Evolutionary conservation across 1,140 invertebrate species (phyloP).

Genomic region (Lordiphosa mommai): DNA sequence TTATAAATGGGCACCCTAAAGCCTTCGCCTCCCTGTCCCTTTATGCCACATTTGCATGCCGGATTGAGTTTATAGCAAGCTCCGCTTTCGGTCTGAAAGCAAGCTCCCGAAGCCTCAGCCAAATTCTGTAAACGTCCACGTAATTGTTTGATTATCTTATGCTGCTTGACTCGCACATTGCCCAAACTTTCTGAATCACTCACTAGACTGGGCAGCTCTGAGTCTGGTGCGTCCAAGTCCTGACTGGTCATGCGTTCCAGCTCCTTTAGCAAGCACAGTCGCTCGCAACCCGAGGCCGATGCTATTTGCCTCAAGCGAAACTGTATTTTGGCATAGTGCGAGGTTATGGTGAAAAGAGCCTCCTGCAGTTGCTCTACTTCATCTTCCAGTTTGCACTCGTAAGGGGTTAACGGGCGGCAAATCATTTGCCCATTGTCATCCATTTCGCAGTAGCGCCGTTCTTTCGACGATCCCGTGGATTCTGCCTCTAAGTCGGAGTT

Average conservation of each 20-base stretch:
- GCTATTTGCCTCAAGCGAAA: constrained; percentile 59
- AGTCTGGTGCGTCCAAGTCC: no score
- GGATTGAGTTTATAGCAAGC: constrained; percentile 1
- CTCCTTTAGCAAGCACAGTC: constrained; percentile 21
- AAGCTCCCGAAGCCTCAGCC: background rate
- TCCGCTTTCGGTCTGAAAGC: constrained; percentile 15
- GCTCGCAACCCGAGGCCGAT: constrained; percentile 22
- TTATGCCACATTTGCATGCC: background rate
- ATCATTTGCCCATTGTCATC: constrained; percentile 13
- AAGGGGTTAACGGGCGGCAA: constrained; percentile 36
- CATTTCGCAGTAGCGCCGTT: constrained; percentile 27
- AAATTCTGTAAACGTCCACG: constrained; percentile 22
- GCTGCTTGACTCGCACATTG: constrained; percentile 33
- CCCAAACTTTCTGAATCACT: constrained; percentile 24
- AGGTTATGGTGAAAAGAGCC: constrained; percentile 45
- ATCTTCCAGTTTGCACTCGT: constrained; percentile 51
- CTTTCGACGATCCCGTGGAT: background rate
- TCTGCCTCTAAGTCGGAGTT: no score
- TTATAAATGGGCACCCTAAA: background rate
- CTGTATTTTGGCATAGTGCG: constrained; percentile 59
- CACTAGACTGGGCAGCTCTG: constrained; percentile 21
- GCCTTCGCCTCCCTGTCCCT: background rate
- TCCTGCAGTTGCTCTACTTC: constrained; percentile 55
- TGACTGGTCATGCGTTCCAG: background rate
- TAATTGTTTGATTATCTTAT: constrained; percentile 31